Evolutionary conservation across 2,888 invertebrate genomes (phyloP).

Genomic region (Malthinus seriepunctatus): DNA sequence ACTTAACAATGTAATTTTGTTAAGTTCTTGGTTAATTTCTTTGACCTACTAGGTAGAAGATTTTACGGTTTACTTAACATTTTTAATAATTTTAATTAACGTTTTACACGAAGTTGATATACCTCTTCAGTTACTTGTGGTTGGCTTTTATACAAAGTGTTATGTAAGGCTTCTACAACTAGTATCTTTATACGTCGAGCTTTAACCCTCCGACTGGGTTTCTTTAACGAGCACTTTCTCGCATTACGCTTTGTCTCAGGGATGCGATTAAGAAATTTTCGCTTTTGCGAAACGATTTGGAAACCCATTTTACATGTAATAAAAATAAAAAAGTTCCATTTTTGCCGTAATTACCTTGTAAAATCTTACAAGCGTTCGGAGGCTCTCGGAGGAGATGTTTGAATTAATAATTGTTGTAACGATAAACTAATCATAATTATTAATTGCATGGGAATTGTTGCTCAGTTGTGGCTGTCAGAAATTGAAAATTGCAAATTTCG

Average conservation of each 20-base stretch:
- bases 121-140: too few relatives aligned
- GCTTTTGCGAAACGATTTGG: constrained; percentile 4
- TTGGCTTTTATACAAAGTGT: background rate
- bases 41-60: too few relatives aligned
- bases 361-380: background rate
- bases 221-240: constrained; percentile 20
- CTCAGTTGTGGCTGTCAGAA: constrained; percentile 17
- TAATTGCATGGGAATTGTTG: constrained; percentile 25
- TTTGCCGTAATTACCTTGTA: background rate
- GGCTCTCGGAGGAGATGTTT: constrained; percentile 10
- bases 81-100: too few relatives aligned
- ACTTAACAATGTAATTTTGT: too few relatives aligned
- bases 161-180: constrained; percentile 22
- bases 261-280: constrained; percentile 11
- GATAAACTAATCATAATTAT: constrained; percentile 20
- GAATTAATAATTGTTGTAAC: constrained; percentile 3
- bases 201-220: constrained; percentile 14
- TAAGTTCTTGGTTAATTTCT: too few relatives aligned
- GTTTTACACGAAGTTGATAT: too few relatives aligned
- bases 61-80: too few relatives aligned
- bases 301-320: constrained; percentile 1
- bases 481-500: constrained; percentile 41
- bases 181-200: constrained; percentile 9
- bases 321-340: background rate
- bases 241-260: constrained; percentile 11